Evolutionary conservation across 2,888 invertebrate genomes (phyloP).

Genomic region (Latheticus oryzae): DNA sequence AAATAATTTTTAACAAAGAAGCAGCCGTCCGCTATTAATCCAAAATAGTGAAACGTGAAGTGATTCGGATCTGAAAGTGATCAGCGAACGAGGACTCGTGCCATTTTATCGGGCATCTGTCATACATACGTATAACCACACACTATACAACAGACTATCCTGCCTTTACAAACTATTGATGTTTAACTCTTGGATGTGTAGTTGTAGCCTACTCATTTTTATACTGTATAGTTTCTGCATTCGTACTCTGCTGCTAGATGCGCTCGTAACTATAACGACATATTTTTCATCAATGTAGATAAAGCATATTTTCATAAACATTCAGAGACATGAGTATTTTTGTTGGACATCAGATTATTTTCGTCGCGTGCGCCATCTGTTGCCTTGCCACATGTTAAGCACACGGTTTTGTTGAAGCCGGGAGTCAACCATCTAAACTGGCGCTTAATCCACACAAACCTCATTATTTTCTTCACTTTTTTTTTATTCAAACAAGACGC

Average conservation of each 20-base stretch:
- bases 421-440: slow-evolving; percentile 56
- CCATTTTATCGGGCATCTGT: slow-evolving; percentile 57
- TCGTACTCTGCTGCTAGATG: slow-evolving; percentile 60
- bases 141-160: slow-evolving; percentile 59
- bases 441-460: neutral
- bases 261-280: slow-evolving; percentile 49
- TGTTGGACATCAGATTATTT: slow-evolving; percentile 53
- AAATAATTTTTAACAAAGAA: slow-evolving; percentile 53
- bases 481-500: neutral
- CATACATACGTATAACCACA: slow-evolving; percentile 57
- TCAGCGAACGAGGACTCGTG: slow-evolving; percentile 49
- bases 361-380: slow-evolving; percentile 57
- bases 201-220: slow-evolving; percentile 65
- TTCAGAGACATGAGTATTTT: slow-evolving; percentile 64
- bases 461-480: neutral
- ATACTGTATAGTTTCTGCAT: slow-evolving; percentile 63
- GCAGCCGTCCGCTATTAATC: slow-evolving; percentile 60
- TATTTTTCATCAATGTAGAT: slow-evolving; percentile 65
- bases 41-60: slow-evolving; percentile 56
- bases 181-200: slow-evolving; percentile 64
- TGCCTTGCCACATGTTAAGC: slow-evolving; percentile 57
- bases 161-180: slow-evolving; percentile 62
- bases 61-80: slow-evolving; percentile 52
- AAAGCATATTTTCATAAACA: slow-evolving; percentile 63
- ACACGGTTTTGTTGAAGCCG: slow-evolving; percentile 53